Evolutionary conservation across 1,140 invertebrate genomes (phyloP).

Genomic region (Aphaenogaster ashmeadi): DNA sequence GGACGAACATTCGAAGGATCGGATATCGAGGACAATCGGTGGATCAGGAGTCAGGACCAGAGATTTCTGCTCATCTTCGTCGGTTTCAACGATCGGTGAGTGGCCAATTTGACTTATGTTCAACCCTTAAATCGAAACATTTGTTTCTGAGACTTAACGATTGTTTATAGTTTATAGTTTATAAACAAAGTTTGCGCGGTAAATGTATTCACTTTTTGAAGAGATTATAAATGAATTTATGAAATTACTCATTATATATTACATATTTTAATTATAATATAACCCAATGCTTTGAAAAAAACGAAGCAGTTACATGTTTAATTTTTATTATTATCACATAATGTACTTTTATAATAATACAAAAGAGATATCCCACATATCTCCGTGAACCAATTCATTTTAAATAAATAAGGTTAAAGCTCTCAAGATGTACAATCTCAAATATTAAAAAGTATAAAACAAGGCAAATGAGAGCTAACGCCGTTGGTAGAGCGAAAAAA

Average conservation of each 20-base stretch:
- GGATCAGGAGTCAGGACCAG: neutral
- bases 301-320: neutral
- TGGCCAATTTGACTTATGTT: neutral
- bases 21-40: neutral
- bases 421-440: no score
- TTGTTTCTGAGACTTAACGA: neutral
- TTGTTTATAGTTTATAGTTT: neutral
- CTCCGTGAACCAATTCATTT: no score
- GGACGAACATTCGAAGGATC: neutral
- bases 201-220: neutral
- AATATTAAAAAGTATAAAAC: no score
- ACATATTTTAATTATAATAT: neutral
- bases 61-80: conserved; percentile 2
- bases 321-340: neutral
- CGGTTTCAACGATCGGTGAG: neutral
- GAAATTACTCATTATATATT: neutral
- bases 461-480: no score
- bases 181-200: neutral
- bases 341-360: neutral
- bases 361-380: no score
- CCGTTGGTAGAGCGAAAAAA: no score
- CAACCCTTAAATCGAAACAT: neutral
- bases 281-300: neutral
- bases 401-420: no score
- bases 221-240: neutral